These are phyloP conservation scores for Phengaris arion DNA, from an alignment of 2,888 invertebrate genomes.

Conservation along the genomic window DNA sequence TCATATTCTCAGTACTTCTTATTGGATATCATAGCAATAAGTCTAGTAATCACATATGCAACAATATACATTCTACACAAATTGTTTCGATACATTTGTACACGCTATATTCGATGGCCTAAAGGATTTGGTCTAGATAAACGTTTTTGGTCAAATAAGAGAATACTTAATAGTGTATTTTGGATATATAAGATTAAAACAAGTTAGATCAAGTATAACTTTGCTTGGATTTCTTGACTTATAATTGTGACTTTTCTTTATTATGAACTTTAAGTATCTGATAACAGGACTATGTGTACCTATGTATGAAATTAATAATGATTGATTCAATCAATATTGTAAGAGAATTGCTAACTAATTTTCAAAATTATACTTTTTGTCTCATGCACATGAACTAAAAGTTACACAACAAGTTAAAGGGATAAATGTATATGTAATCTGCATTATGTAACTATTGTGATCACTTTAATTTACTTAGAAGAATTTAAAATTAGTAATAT, in stretches of 20 bases:
- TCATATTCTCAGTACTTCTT: slow-evolving; percentile 68
- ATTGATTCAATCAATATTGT: no score
- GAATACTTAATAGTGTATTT: slow-evolving; percentile 60
- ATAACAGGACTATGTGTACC: no score
- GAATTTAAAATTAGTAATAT: no score
- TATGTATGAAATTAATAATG: neutral
- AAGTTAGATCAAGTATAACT: slow-evolving; percentile 50
- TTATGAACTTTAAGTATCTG: no score
- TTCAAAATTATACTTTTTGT: no score
- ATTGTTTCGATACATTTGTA: slow-evolving; percentile 65
- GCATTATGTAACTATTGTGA: neutral
- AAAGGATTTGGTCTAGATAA: slow-evolving; percentile 62
- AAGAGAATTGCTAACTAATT: no score
- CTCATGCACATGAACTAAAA: no score
- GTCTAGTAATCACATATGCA: slow-evolving; percentile 52
- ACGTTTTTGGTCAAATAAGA: slow-evolving; percentile 60
- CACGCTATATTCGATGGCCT: slow-evolving; percentile 65
- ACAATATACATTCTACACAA: slow-evolving; percentile 60
- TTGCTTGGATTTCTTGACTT: neutral
- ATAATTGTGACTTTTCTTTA: neutral
- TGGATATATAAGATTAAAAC: slow-evolving; percentile 68
- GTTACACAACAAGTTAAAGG: neutral
- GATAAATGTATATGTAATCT: neutral
- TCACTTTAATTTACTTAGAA: neutral
- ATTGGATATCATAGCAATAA: slow-evolving; percentile 62